A percentile compares a stretch with the other conserved stretches of the same genome.
These are phyloP conservation scores for Diarsia dahlii DNA, from an alignment of 2,888 invertebrate species.

Conservation along the genomic window DNA sequence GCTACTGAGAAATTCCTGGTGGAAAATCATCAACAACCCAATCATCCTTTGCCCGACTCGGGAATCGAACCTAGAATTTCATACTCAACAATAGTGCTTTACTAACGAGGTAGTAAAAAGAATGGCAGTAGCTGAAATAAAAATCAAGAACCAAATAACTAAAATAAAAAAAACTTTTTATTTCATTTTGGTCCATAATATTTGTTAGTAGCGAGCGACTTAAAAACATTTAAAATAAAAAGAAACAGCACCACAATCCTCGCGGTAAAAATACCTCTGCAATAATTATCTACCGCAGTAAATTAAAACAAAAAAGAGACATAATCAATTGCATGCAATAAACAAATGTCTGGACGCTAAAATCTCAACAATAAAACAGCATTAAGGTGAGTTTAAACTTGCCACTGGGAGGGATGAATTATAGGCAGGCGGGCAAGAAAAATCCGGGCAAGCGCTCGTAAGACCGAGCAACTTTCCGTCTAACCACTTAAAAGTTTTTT, in stretches of 20 bases:
- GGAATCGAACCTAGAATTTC: background rate
- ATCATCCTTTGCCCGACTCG: background rate
- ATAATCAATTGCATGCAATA: constrained; percentile 63
- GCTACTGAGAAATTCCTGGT: background rate
- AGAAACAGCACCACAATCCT: background rate
- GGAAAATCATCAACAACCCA: background rate
- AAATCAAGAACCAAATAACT: background rate
- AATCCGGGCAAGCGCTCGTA: constrained; percentile 54
- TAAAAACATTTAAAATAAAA: background rate
- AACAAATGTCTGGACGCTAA: constrained; percentile 52
- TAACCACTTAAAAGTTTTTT: constrained; percentile 70
- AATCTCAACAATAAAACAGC: constrained; percentile 62
- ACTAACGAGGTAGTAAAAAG: background rate
- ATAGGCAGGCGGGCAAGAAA: constrained; percentile 63
- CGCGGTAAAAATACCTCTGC: background rate
- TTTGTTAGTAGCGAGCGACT: too few relatives aligned
- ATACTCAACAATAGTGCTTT: background rate
- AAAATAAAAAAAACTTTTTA: background rate
- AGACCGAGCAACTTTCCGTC: constrained; percentile 60
- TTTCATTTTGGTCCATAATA: too few relatives aligned
- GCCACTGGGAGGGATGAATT: constrained; percentile 63
- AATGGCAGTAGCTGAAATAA: background rate
- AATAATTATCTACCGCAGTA: constrained; percentile 9
- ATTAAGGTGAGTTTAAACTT: constrained; percentile 66
- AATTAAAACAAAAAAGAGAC: constrained; percentile 42